Conservation (phyloP, 2,888 invertebrate species). For the Yponomeuta cagnagella region DNA sequence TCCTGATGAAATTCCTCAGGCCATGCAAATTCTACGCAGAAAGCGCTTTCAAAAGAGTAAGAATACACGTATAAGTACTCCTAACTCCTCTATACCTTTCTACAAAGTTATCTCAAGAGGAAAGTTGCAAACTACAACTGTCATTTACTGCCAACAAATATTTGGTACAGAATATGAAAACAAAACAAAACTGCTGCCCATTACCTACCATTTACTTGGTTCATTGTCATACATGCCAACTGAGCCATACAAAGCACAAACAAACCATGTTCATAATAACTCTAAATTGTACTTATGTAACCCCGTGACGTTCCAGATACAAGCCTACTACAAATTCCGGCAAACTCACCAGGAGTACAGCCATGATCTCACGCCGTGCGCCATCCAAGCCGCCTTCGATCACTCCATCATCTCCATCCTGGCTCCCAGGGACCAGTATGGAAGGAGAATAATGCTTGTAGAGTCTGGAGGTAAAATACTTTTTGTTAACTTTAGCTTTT, state of each 20-base stretch:
- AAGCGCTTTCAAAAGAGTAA: slow-evolving; percentile 84
- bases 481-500: no score
- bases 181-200: no score
- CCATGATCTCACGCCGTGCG: slow-evolving; percentile 76
- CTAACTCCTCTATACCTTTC: no score
- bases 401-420: slow-evolving; percentile 81
- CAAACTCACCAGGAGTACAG: slow-evolving; percentile 78
- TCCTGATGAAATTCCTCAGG: slow-evolving; percentile 85
- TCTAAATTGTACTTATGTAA: no score
- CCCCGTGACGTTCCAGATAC: slow-evolving; percentile 67
- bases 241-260: no score
- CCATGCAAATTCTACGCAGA: slow-evolving; percentile 92
- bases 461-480: slow-evolving; percentile 79
- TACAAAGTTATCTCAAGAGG: neutral
- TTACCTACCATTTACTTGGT: no score
- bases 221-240: no score
- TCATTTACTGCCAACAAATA: neutral
- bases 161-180: no score
- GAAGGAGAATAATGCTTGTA: slow-evolving; percentile 80
- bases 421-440: slow-evolving; percentile 80
- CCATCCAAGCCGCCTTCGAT: slow-evolving; percentile 78
- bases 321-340: slow-evolving; percentile 83
- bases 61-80: slow-evolving; percentile 22
- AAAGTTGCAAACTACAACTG: neutral
- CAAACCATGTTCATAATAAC: no score